Evolutionary conservation across 2,113 vertebrate genomes (phyloP), one percentile per base, ranked within the genome.

Genomic region (Cheirogaleus medius): DNA sequence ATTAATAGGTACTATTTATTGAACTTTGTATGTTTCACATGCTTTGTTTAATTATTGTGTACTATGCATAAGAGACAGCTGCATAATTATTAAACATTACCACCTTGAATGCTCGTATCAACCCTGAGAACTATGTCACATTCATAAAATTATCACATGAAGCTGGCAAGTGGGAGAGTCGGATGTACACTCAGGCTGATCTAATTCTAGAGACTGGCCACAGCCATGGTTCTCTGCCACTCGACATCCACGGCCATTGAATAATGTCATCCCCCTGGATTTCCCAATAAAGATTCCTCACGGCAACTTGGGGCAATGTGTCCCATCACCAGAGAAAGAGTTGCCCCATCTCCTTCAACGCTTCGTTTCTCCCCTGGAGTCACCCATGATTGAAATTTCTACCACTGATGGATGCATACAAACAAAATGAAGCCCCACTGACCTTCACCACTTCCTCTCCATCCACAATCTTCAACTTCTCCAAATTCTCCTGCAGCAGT

Each of bases 381-480:
- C 71, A n/a, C 21, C 23, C 44, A 4, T 1, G 10, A 47, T 34
- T 82, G 54, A 32, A 32, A 32, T 5, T 52, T 82, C 44, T 84
- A 42, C 25, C 71, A 20, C 20, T 32, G 20, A 17, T 39, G 6
- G 14, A 29, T 23, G 44, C 56, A 86, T 13, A 64, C 14, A 69
- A 54, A 89, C 23, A 44, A 87, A 88, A 52, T 3, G 15, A 84
- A 64, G 66, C 3, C 34, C n/a, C 47, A 85, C 81, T 94, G 92
- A 99, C 99, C 99, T 99, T 99, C 80, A 99, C 99, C 84, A 99
- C 99, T 98, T 99, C 99, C 95, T 99, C 99, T 83, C 99, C 99
- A 98, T 99, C 99, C 84, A 99, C 99, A 54, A 99, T 99, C 99
- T 99, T 99, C 91, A 99, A 96, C 87, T 99, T 99, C 95, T 99